A percentile compares a stretch with the other conserved stretches of the same genome.
Evolutionary conservation across 2,113 vertebrate genomes (phyloP).

Genomic region (Syngnathus floridae): DNA sequence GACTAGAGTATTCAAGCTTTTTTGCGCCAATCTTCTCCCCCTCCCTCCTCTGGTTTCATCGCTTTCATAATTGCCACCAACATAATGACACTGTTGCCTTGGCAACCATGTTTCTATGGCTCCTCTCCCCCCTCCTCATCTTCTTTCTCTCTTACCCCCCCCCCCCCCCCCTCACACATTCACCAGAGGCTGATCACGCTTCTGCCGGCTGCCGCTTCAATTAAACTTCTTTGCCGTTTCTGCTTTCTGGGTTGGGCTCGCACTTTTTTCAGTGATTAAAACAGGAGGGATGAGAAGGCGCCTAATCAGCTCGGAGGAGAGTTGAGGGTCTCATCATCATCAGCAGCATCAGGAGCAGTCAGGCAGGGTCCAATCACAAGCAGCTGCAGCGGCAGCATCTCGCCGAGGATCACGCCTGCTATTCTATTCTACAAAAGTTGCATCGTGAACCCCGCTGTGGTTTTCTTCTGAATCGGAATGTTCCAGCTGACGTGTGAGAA

Average conservation of each 20-base stretch:
- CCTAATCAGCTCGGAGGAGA: constrained; percentile 28
- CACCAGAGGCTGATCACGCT: constrained; percentile 3
- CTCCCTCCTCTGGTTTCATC: constrained; percentile 55
- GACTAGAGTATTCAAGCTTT: constrained; percentile 1
- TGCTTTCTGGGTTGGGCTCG: background rate
- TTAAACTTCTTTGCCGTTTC: constrained; percentile 5
- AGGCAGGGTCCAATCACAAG: background rate
- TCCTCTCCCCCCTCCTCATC: background rate
- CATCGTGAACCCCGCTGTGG: background rate
- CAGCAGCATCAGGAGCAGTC: constrained; percentile 29
- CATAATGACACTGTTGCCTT: constrained; percentile 78
- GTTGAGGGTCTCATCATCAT: constrained; percentile 41
- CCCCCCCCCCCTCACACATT: background rate
- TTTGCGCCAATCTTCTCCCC: constrained; percentile 55
- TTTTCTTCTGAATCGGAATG: background rate
- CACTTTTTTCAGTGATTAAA: constrained; percentile 3
- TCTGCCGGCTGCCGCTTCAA: background rate
- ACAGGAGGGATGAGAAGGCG: constrained; percentile 31
- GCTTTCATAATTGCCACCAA: constrained; percentile 74
- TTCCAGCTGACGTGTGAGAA: constrained; percentile 20
- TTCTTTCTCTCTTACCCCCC: background rate
- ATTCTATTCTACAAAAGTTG: background rate
- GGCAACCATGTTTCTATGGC: constrained; percentile 62
- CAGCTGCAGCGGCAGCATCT: background rate
- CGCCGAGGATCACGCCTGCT: background rate